Evolutionary conservation across 1,140 invertebrate species (phyloP), one percentile per base, ranked within the genome.

Genomic region (Calephelis virginiensis): DNA sequence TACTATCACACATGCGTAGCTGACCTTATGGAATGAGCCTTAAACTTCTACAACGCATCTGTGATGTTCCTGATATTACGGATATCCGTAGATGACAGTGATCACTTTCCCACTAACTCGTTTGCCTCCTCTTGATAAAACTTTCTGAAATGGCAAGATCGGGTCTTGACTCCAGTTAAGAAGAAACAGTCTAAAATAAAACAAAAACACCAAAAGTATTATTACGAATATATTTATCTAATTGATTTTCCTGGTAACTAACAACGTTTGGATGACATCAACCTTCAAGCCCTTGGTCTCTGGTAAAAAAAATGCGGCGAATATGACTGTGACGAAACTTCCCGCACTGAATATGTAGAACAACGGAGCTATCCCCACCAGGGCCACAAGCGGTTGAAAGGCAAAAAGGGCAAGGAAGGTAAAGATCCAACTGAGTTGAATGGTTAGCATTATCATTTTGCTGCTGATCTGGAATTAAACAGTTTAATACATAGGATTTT

Each of bases 261-360:
- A 70, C 5, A 71, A 38, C 6, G 64, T 67, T 53, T 76, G 74
- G 10, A 76, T 76, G 45, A 68, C 64, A 12, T 76, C 74, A 5
- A 74, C 70, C 48, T 72, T 68, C 50, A 74, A 48, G 4, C 70
- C 75, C 14, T 71, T 95, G 0, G 95, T 96, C 80, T 96, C 95
- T 0, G 95, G 95, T 4, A 96, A 88, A 61, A 92, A 81, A 14
- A 94, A 90, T 0, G 69, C 11, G 6, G 90, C 92, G 68, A 95
- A 93, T 0, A 83, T 64, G 0, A 91, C 76, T 0, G 92, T 92
- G 0, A 88, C 0, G 38, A 92, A 86, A 50, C 92, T 92, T 6
- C 87, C 80, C 0, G 68, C 13, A 0, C 85, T 86, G 68, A 93
- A 94, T 72, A 92, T 84, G 61, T 87, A 88, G 68, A 93, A 93